A percentile compares a stretch with the other conserved stretches of the same genome.
Conservation (phyloP, 2,888 invertebrate species). For the Steinernema hermaphroditum region DNA sequence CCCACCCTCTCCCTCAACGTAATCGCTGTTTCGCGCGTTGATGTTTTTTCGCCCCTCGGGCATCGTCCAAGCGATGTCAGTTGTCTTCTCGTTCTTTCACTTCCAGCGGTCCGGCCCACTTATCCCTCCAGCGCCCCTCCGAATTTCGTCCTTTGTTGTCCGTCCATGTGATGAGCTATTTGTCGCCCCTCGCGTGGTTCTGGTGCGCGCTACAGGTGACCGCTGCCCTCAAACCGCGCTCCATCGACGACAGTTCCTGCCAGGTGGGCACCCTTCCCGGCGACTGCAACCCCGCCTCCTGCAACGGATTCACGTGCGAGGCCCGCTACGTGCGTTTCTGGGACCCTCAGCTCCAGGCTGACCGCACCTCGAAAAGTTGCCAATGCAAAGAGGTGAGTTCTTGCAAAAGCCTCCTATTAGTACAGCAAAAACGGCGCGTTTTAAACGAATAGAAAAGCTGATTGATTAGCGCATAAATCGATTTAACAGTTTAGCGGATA, state of each 20-base stretch:
- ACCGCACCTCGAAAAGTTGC: slow-evolving; percentile 18
- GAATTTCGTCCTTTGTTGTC: slow-evolving; percentile 12
- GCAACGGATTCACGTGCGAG: slow-evolving; percentile 20
- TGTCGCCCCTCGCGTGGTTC: slow-evolving; percentile 12
- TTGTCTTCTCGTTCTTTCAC: slow-evolving; percentile 23
- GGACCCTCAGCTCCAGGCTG: slow-evolving; percentile 24
- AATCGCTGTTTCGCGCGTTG: slow-evolving; percentile 26
- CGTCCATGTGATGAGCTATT: slow-evolving; percentile 30
- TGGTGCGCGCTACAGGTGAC: not conserved
- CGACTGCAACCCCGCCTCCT: slow-evolving; percentile 26
- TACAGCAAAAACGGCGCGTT: not conserved
- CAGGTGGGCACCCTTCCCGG: slow-evolving; percentile 18
- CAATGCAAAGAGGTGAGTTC: slow-evolving; percentile 12
- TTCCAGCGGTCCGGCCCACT: not conserved
- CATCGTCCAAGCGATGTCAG: slow-evolving; percentile 8
- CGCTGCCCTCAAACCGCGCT: slow-evolving; percentile 14
- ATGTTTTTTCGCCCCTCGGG: slow-evolving; percentile 24
- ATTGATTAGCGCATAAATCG: slow-evolving; percentile 26
- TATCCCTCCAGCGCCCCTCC: not conserved
- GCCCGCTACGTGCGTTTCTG: slow-evolving; percentile 22
- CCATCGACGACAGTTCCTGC: slow-evolving; percentile 26
- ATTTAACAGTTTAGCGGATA: slow-evolving; percentile 28
- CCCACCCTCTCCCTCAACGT: slow-evolving; percentile 22
- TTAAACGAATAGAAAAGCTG: not conserved
- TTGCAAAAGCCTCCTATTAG: not conserved